Evolutionary conservation across 2,888 invertebrate species (phyloP).

Genomic region (Philopedon plagiatum): DNA sequence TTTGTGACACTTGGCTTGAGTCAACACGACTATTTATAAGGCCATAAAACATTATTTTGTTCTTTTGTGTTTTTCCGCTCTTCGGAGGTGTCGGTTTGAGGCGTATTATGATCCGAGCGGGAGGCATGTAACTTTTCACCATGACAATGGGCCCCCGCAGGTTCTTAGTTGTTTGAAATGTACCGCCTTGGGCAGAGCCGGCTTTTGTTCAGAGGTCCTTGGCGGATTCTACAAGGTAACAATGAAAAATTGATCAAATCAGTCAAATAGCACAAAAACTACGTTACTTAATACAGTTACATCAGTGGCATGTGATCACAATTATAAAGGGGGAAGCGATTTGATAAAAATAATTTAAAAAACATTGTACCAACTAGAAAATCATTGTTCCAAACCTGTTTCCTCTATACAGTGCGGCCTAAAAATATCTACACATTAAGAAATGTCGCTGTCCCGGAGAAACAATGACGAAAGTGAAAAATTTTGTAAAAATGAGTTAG

Average conservation of each 20-base stretch:
- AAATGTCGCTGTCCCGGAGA: no score
- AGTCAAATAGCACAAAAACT: background rate
- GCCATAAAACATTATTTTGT: conserved; percentile 64
- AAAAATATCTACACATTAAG: no score
- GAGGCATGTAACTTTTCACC: conserved; percentile 67
- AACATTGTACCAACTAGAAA: no score
- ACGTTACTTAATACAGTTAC: no score
- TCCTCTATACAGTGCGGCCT: no score
- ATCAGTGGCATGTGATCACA: no score
- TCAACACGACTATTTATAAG: conserved; percentile 60
- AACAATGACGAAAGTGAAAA: no score
- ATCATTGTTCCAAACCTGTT: no score
- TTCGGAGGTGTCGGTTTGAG: conserved; percentile 66
- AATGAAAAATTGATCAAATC: background rate
- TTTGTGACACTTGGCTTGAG: conserved; percentile 57
- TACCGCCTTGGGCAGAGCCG: conserved; percentile 63
- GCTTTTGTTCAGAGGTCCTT: conserved; percentile 49
- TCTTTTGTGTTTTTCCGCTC: conserved; percentile 64
- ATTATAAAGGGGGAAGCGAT: no score
- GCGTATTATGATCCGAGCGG: conserved; percentile 67
- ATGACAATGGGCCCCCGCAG: conserved; percentile 66
- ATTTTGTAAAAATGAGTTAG: no score
- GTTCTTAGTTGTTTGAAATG: conserved; percentile 65
- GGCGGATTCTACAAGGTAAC: conserved; percentile 6
- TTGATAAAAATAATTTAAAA: no score